Evolutionary conservation across 2,888 invertebrate genomes (phyloP).

Genomic region (Habroteleia sp.): DNA sequence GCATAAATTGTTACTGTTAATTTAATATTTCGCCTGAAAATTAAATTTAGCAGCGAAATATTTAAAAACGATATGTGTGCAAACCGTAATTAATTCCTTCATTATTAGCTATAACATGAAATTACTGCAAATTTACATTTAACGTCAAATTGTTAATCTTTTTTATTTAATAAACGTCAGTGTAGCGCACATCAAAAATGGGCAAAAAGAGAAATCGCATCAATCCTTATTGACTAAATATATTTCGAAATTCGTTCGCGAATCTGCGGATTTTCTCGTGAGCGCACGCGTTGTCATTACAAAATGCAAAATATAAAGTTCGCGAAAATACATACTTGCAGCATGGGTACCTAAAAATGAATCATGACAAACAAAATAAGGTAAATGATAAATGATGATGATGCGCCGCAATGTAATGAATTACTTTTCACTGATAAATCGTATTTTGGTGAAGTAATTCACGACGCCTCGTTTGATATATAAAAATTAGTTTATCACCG

Average conservation of each 20-base stretch:
- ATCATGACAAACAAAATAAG: slow-evolving; percentile 37
- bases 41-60: slow-evolving; percentile 34
- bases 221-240: slow-evolving; percentile 4
- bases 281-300: not conserved
- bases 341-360: not conserved
- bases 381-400: slow-evolving; percentile 44
- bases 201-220: not conserved
- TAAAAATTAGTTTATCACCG: slow-evolving; percentile 62
- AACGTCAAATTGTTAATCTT: slow-evolving; percentile 20
- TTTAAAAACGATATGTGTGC: slow-evolving; percentile 28
- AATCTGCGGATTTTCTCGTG: not conserved
- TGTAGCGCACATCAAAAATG: not conserved
- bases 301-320: slow-evolving; percentile 4
- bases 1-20: slow-evolving; percentile 37
- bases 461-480: slow-evolving; percentile 37
- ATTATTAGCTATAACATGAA: slow-evolving; percentile 40
- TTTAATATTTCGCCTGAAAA: slow-evolving; percentile 24
- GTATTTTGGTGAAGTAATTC: slow-evolving; percentile 47
- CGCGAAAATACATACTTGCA: slow-evolving; percentile 7
- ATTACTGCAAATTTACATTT: slow-evolving; percentile 41
- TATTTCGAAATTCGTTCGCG: slow-evolving; percentile 8
- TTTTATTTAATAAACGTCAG: slow-evolving; percentile 37
- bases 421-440: slow-evolving; percentile 54
- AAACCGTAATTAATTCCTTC: slow-evolving; percentile 23
- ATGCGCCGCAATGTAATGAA: slow-evolving; percentile 49